Percentiles rank a stretch among this genome's conserved stretches.
Conservation (phyloP, 2,888 invertebrate species). For the Drosophila emarginata region DNA sequence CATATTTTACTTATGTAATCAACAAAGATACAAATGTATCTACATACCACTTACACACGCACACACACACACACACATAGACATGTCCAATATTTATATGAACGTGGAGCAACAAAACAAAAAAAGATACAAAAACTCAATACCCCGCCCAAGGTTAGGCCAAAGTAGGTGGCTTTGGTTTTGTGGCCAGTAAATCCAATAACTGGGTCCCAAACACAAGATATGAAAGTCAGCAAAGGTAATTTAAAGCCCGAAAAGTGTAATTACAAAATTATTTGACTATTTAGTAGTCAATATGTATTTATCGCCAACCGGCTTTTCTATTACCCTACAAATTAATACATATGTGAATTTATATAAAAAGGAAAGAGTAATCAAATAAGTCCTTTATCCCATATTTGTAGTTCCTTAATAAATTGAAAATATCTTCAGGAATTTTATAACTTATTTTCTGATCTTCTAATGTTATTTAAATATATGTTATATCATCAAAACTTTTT, state of each 20-base stretch:
- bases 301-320: no score
- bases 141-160: constrained; percentile 64
- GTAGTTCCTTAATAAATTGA: no score
- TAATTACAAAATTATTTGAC: constrained; percentile 67
- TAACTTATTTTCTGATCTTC: no score
- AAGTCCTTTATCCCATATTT: no score
- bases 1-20: constrained; percentile 28
- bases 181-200: constrained; percentile 39
- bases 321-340: no score
- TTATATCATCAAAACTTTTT: no score
- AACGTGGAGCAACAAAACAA: constrained; percentile 27
- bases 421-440: no score
- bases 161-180: constrained; percentile 60
- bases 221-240: constrained; percentile 70
- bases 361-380: no score
- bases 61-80: constrained; percentile 7
- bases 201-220: constrained; percentile 22
- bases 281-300: constrained; percentile 44
- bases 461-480: no score
- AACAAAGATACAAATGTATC: constrained; percentile 24
- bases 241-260: constrained; percentile 55
- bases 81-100: constrained; percentile 2
- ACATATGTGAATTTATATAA: no score
- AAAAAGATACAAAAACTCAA: constrained; percentile 37
- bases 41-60: constrained; percentile 19